A percentile compares a stretch with the other conserved stretches of the same genome.
Evolutionary conservation across 2,113 vertebrate genomes (phyloP).

Genomic region (Archilochus colubris): DNA sequence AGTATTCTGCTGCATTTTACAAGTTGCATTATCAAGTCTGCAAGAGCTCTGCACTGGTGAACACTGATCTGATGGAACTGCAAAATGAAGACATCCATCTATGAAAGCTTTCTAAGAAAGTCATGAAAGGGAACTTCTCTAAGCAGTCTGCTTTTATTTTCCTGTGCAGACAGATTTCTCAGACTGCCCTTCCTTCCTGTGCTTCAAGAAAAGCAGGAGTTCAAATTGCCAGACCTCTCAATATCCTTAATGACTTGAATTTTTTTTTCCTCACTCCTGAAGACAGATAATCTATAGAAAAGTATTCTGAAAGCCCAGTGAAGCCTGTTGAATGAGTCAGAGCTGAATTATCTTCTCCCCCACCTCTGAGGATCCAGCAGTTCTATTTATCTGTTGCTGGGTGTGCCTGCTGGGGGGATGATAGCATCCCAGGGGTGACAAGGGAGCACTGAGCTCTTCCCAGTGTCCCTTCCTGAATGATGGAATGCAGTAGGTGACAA

Average conservation of each 20-base stretch:
- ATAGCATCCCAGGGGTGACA: neutral
- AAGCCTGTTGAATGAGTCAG: neutral
- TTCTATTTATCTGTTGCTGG: neutral
- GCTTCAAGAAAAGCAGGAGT: neutral
- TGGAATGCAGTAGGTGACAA: neutral
- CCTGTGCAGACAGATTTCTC: neutral
- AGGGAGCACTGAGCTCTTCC: neutral
- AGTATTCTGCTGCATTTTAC: neutral
- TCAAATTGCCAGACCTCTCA: neutral
- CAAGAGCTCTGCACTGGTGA: neutral
- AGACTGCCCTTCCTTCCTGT: neutral
- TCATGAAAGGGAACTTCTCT: neutral
- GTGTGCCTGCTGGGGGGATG: neutral
- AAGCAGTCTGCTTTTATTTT: neutral
- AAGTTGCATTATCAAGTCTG: neutral
- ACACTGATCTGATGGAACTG: neutral
- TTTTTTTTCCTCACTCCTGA: neutral
- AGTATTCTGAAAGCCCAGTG: neutral
- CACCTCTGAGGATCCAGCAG: neutral
- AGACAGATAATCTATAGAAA: neutral
- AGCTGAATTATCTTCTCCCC: neutral
- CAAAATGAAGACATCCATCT: neutral
- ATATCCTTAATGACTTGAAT: neutral
- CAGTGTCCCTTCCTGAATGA: neutral
- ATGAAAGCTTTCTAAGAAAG: neutral